Conservation (phyloP, 2,888 invertebrate species). For the Andrena camellia region DNA sequence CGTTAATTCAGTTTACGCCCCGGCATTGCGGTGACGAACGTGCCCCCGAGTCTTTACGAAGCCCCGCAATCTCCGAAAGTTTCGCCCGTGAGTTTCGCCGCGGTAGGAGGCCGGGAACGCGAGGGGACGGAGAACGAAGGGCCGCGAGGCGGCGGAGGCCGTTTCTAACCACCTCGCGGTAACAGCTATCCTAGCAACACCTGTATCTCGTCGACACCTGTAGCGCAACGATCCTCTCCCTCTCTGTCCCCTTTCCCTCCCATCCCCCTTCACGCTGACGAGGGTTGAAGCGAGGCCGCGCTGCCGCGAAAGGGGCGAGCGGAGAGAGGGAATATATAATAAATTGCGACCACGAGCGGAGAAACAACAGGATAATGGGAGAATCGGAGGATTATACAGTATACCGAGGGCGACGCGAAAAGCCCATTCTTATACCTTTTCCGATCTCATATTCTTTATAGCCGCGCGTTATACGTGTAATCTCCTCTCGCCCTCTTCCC, state of each 20-base stretch:
- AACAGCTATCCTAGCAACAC: conserved; percentile 75
- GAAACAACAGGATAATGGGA: conserved; percentile 82
- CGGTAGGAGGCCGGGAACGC: conserved; percentile 15
- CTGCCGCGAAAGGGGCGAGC: conserved; percentile 27
- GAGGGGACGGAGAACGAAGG: conserved; percentile 12
- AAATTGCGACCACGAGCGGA: conserved; percentile 80
- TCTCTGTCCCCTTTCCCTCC: conserved; percentile 25
- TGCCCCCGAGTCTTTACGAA: conserved; percentile 53
- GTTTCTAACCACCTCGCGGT: conserved; percentile 58
- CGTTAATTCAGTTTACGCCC: conserved; percentile 62
- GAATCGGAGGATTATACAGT: conserved; percentile 80
- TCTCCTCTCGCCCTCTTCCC: conserved; percentile 37
- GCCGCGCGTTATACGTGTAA: conserved; percentile 56
- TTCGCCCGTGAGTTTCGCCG: conserved; percentile 51
- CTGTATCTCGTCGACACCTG: conserved; percentile 84
- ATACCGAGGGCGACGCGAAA: conserved; percentile 65
- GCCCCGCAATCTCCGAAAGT: conserved; percentile 66
- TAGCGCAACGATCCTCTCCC: conserved; percentile 72
- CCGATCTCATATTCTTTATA: conserved; percentile 72
- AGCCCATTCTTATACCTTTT: conserved; percentile 71
- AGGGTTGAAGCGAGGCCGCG: conserved; percentile 34
- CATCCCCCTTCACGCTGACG: conserved; percentile 37
- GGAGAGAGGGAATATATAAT: conserved; percentile 73
- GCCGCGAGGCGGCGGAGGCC: conserved; percentile 36
- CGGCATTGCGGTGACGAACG: conserved; percentile 32